These are phyloP conservation scores for Sander lucioperca DNA, from an alignment of 2,113 vertebrate genomes.

Conservation along the genomic window DNA sequence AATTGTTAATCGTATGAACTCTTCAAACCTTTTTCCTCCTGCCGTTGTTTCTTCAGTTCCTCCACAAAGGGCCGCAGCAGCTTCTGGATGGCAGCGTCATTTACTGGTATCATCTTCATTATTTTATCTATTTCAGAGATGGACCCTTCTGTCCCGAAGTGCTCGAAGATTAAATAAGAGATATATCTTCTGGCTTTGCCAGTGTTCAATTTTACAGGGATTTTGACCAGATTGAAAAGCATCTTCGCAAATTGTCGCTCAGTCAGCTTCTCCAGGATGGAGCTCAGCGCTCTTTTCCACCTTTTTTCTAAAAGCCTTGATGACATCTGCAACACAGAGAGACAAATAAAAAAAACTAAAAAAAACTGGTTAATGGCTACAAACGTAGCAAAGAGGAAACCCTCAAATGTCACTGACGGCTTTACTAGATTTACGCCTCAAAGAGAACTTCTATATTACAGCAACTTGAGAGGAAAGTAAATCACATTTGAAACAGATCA, in stretches of 20 bases:
- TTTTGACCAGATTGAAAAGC: background rate
- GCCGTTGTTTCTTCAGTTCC: background rate
- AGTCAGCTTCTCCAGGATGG: background rate
- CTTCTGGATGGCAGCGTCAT: rapidly evolving
- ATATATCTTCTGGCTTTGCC: rapidly evolving
- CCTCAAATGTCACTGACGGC: no score
- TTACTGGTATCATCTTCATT: background rate
- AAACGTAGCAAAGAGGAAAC: no score
- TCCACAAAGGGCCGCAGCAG: constrained; percentile 24
- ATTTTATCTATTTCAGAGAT: rapidly evolving
- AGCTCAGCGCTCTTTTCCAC: background rate
- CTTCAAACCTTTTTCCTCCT: no score
- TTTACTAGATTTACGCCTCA: no score
- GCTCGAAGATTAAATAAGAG: background rate
- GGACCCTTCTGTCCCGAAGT: background rate
- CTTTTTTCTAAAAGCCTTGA: rapidly evolving
- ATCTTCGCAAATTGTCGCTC: rapidly evolving
- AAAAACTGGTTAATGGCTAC: no score
- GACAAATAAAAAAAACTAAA: background rate
- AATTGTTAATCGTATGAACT: no score
- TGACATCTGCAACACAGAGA: constrained; percentile 15
- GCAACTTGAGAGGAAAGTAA: no score
- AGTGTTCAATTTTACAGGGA: background rate
- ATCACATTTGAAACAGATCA: no score
- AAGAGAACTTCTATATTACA: no score